Conservation (phyloP, 2,113 vertebrate genomes). For the Cynocephalus volans region DNA sequence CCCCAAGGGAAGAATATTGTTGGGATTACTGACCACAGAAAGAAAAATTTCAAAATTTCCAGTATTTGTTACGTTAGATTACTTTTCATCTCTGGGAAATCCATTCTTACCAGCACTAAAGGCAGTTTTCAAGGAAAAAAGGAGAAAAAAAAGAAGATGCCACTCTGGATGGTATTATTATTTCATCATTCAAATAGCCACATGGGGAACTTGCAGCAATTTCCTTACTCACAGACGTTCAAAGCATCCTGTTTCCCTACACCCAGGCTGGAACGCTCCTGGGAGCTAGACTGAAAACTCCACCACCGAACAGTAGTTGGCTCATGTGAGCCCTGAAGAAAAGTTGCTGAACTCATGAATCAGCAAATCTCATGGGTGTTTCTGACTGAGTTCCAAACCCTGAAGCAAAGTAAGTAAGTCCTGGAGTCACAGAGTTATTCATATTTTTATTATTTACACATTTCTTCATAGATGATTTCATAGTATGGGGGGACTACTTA, state of each 20-base stretch:
- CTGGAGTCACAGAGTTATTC: background rate
- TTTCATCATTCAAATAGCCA: background rate
- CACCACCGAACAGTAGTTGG: background rate
- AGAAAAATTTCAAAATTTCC: conserved; percentile 69
- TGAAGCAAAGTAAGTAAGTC: background rate
- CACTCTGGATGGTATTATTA: conserved; percentile 17
- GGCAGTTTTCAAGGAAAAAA: conserved; percentile 47
- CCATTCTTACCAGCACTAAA: conserved; percentile 24
- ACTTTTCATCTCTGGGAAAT: conserved; percentile 54
- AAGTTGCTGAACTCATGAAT: background rate
- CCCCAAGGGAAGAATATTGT: background rate
- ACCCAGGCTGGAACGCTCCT: background rate
- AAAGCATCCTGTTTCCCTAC: conserved; percentile 28
- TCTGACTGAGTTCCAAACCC: background rate
- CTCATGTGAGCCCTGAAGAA: background rate
- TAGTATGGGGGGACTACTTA: background rate
- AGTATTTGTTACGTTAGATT: conserved; percentile 49
- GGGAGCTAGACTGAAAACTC: background rate
- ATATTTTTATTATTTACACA: conserved; percentile 43
- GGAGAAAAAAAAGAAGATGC: background rate
- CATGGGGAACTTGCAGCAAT: background rate
- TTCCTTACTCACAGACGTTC: conserved; percentile 40
- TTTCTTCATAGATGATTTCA: conserved; percentile 3
- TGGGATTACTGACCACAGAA: conserved; percentile 53
- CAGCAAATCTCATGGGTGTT: background rate